Conservation (phyloP, 1,140 invertebrate species). For the Calliopsis andreniformis region DNA sequence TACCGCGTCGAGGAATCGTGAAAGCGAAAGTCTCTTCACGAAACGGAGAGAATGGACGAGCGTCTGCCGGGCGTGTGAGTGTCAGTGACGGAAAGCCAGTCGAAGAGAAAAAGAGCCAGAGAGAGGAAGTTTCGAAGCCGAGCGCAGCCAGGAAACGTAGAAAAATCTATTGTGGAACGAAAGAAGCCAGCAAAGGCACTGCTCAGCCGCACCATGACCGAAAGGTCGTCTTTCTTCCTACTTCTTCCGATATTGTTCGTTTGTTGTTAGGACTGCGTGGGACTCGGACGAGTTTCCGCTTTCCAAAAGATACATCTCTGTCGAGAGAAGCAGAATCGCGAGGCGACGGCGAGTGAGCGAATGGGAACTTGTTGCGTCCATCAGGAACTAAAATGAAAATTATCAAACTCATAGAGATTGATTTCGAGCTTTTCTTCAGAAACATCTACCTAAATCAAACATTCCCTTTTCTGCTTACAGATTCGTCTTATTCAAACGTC, state of each 20-base stretch:
- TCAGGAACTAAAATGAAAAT: not conserved
- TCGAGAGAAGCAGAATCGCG: not conserved
- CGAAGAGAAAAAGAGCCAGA: slow-evolving; percentile 33
- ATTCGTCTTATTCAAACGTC: slow-evolving; percentile 85
- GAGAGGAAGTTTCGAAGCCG: slow-evolving; percentile 40
- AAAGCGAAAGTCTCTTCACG: slow-evolving; percentile 40
- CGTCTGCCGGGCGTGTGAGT: not conserved
- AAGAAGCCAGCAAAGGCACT: not conserved
- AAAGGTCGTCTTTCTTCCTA: slow-evolving; percentile 22
- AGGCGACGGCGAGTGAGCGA: slow-evolving; percentile 3
- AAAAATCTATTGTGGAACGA: slow-evolving; percentile 18
- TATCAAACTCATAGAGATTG: no score
- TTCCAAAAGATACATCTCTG: slow-evolving; percentile 22
- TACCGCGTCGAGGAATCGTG: slow-evolving; percentile 22
- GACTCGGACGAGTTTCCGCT: slow-evolving; percentile 18
- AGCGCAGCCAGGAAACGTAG: not conserved
- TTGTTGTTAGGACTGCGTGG: slow-evolving; percentile 4
- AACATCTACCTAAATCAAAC: no score
- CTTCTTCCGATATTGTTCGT: not conserved
- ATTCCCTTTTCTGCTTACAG: slow-evolving; percentile 76
- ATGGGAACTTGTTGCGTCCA: not conserved
- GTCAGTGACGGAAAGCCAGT: slow-evolving; percentile 18
- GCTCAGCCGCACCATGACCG: not conserved
- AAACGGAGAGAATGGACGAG: slow-evolving; percentile 19
- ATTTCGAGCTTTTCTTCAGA: no score